Percentiles rank a stretch among this genome's conserved stretches.
Conservation (phyloP, 2,888 invertebrate genomes). For the Pycnomerus fuliginosus region DNA sequence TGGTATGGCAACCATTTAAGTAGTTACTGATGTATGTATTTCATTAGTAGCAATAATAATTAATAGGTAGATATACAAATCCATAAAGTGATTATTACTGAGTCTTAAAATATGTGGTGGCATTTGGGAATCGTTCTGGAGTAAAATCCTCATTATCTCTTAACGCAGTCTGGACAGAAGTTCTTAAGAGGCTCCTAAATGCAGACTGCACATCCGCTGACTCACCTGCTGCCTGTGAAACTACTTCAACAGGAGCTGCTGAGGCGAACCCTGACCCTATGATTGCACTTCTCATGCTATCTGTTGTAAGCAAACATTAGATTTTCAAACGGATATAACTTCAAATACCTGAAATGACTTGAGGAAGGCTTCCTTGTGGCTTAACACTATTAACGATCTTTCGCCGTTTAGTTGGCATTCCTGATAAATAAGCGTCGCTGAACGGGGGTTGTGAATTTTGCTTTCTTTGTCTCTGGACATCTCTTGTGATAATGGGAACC, state of each 20-base stretch:
- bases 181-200: constrained; percentile 56
- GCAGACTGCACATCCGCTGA: constrained; percentile 56
- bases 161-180: constrained; percentile 53
- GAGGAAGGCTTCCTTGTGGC: constrained; percentile 50
- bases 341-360: constrained; percentile 48
- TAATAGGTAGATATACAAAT: too few relatives aligned
- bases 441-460: constrained; percentile 62
- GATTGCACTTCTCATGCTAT: constrained; percentile 53
- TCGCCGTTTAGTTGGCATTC: constrained; percentile 86
- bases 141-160: constrained; percentile 54
- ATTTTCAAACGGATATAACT: constrained; percentile 1
- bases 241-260: constrained; percentile 51
- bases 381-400: constrained; percentile 62
- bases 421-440: constrained; percentile 88
- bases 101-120: constrained; percentile 47
- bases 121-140: constrained; percentile 51
- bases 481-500: constrained; percentile 85
- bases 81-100: too few relatives aligned
- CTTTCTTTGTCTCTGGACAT: constrained; percentile 70
- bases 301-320: constrained; percentile 31
- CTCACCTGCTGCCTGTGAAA: constrained; percentile 54
- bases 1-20: too few relatives aligned
- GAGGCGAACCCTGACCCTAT: constrained; percentile 56
- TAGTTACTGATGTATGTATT: too few relatives aligned
- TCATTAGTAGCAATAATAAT: too few relatives aligned